A percentile compares a stretch with the other conserved stretches of the same genome.
phyloP scores from a whole-genome alignment of 2,113 vertebrate species.

The Rattus rattus region DNA sequence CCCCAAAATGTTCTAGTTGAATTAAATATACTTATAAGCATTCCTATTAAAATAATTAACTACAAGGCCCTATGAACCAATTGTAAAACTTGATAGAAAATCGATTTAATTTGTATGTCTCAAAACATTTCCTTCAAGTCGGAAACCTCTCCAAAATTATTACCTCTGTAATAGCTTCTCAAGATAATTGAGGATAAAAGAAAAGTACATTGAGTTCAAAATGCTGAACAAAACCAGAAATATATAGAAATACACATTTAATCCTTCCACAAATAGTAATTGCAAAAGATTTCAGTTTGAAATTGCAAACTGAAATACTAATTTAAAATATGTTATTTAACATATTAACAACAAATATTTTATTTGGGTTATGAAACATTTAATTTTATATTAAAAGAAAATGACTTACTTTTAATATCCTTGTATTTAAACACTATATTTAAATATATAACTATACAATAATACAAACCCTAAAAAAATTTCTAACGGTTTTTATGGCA shows the following conservation, averaged over 20 bases:
- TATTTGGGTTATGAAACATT: slow-evolving; percentile 38
- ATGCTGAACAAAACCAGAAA: slow-evolving; percentile 9
- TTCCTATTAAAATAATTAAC: slow-evolving; percentile 23
- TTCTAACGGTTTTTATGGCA: slow-evolving; percentile 13
- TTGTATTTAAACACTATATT: background rate
- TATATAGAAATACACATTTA: background rate
- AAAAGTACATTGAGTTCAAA: background rate
- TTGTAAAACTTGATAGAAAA: slow-evolving; percentile 42
- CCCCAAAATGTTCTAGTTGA: background rate
- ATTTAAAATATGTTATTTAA: slow-evolving; percentile 20
- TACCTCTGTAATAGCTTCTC: slow-evolving; percentile 1
- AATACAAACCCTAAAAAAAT: background rate
- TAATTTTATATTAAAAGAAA: slow-evolving; percentile 36
- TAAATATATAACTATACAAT: background rate
- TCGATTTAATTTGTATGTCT: background rate
- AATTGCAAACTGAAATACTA: background rate
- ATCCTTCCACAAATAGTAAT: background rate
- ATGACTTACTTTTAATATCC: background rate
- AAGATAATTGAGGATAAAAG: slow-evolving; percentile 39
- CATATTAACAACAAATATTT: background rate
- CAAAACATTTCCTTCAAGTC: slow-evolving; percentile 57
- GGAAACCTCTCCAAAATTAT: slow-evolving; percentile 15
- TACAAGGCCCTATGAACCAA: background rate
- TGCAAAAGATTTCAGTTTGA: slow-evolving; percentile 38
- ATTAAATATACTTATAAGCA: background rate